phyloP scores from a whole-genome alignment of 2,797 vertebrate genomes.

The Euthynnus affinis region DNA sequence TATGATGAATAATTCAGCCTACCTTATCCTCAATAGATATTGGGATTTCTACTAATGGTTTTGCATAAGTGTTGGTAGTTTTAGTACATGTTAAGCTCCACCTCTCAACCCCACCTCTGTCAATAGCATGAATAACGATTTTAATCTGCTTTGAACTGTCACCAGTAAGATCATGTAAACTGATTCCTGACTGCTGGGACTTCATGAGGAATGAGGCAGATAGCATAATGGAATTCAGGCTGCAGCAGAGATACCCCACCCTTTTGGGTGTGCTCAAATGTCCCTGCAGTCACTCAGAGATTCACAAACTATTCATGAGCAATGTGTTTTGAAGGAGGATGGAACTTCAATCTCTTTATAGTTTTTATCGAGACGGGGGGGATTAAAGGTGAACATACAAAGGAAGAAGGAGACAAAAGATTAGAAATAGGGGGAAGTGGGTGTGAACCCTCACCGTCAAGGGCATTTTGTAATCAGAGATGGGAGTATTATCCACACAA shows the following conservation, averaged over 20 bases:
- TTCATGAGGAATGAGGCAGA: slow-evolving; percentile 21
- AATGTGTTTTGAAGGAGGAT: slow-evolving; percentile 40
- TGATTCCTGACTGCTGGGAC: slow-evolving; percentile 15
- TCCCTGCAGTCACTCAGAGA: slow-evolving; percentile 32
- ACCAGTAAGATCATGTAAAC: slow-evolving; percentile 21
- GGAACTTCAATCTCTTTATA: slow-evolving; percentile 25
- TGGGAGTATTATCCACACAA: slow-evolving; percentile 63
- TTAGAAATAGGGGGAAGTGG: slow-evolving; percentile 30
- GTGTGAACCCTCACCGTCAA: slow-evolving; percentile 62
- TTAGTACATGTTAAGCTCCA: too few relatives aligned
- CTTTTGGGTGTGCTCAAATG: slow-evolving; percentile 45
- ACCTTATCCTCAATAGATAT: slow-evolving; percentile 11
- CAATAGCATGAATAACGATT: not conserved
- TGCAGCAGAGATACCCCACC: slow-evolving; percentile 55
- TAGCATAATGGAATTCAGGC: slow-evolving; percentile 52
- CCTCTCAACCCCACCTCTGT: not conserved
- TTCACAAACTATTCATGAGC: slow-evolving; percentile 56
- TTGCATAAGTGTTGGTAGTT: not conserved
- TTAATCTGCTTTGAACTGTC: slow-evolving; percentile 1
- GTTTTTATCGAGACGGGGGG: slow-evolving; percentile 40
- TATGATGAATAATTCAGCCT: slow-evolving; percentile 25
- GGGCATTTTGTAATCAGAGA: slow-evolving; percentile 75
- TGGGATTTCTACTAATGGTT: not conserved
- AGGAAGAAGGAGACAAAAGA: slow-evolving; percentile 64
- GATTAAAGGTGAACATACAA: slow-evolving; percentile 51